Evolutionary conservation across 1,140 invertebrate species (phyloP), one percentile per base, ranked within the genome.

Genomic region (Leptopilina boulardi): DNA sequence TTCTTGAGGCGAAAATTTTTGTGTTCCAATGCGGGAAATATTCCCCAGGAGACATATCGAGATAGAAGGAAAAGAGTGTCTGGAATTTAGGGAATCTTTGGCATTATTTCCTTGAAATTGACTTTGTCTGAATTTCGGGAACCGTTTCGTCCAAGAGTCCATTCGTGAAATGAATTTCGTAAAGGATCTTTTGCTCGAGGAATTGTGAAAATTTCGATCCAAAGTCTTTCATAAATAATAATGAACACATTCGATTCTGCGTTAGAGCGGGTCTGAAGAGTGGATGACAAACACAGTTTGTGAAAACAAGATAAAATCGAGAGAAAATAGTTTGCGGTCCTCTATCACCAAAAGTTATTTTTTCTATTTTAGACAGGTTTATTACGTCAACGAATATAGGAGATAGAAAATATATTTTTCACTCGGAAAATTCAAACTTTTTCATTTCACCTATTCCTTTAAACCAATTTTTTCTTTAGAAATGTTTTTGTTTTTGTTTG

Each of bases 141-240:
- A 51, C 15, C 47, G 47, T 51, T 51, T 51, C 47, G 47, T n/a
- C 15, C 47, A 51, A 15, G 47, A 18, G 15, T 18, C 15, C n/a
- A 18, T 51, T 18, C 47, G 42, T 44, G 42, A 18, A 51, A 51
- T 18, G 15, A n/a, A 18, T 18, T 51, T 51, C n/a, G 15, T 6
- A n/a, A 51, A 51, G 18, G 47, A n/a, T 51, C 5, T 18, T 51
- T 30, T 15, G 11, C 5, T 66, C 26, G 13, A 66, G 15, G 26
- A 66, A 66, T 66, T 6, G 13, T 30, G 11, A 23, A 30, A 26
- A 66, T 30, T 66, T 66, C 13, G 26, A 66, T 30, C 26, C 23
- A 11, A 38, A 26, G 26, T 5, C 59, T 34, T 30, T 66, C 59
- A 66, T 66, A 66, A 66, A 66, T 66, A 66, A 66, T 66, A 66